Percentiles rank a stretch among this genome's conserved stretches.
These are phyloP conservation scores for Promerops cafer DNA, from an alignment of 2,113 vertebrate species.

Conservation along the genomic window DNA sequence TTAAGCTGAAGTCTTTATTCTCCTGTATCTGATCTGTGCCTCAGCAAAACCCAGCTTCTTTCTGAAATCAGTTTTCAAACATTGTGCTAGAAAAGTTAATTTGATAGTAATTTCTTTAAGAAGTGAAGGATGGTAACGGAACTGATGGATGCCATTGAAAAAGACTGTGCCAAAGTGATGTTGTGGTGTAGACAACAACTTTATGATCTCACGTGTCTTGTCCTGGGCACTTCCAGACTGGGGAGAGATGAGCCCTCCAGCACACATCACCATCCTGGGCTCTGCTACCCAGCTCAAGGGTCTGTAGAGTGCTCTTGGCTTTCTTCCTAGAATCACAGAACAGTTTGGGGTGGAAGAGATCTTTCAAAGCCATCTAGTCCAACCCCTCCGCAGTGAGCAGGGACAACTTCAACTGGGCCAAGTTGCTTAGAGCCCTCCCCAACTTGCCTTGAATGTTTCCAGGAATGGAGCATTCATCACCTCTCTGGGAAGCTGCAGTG, in stretches of 20 bases:
- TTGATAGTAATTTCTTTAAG: background rate
- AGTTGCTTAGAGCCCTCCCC: background rate
- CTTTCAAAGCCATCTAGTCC: background rate
- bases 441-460: background rate
- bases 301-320: background rate
- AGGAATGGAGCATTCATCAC: background rate
- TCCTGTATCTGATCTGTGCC: background rate
- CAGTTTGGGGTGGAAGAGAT: background rate
- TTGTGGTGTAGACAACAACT: rapidly evolving
- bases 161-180: background rate
- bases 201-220: background rate
- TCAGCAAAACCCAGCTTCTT: background rate
- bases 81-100: background rate
- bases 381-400: background rate
- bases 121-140: background rate
- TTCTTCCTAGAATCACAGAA: background rate
- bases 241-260: background rate
- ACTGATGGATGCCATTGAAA: background rate
- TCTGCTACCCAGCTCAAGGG: background rate
- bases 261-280: background rate
- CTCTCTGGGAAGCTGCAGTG: background rate
- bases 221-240: background rate
- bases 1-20: background rate
- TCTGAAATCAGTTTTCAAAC: background rate
- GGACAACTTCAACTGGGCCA: background rate